phyloP scores from a whole-genome alignment of 2,888 invertebrate genomes.

The Cactoblastis cactorum region DNA sequence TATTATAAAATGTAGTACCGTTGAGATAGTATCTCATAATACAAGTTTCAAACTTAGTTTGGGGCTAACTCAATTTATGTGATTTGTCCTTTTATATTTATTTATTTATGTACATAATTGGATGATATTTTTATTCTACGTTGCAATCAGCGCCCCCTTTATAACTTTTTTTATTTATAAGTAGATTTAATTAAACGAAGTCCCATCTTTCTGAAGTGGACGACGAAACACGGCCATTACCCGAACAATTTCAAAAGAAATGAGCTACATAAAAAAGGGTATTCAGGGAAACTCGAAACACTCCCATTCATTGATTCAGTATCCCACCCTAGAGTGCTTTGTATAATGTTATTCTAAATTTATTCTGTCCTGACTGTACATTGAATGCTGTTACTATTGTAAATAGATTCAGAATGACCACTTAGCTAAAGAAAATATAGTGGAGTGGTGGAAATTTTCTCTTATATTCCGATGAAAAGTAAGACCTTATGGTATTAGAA shows the following conservation, averaged over 20 bases:
- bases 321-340: constrained; percentile 51
- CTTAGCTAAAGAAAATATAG: constrained; percentile 13
- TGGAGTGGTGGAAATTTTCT: too few relatives aligned
- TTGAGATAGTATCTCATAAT: too few relatives aligned
- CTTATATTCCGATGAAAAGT: too few relatives aligned
- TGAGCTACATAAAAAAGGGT: constrained; percentile 10
- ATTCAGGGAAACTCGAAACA: constrained; percentile 23
- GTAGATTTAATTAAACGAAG: not conserved
- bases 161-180: too few relatives aligned
- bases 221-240: not conserved
- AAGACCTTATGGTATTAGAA: too few relatives aligned
- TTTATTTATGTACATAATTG: too few relatives aligned
- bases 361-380: constrained; percentile 47
- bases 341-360: constrained; percentile 57
- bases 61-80: too few relatives aligned
- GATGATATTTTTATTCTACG: too few relatives aligned
- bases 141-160: too few relatives aligned
- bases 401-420: constrained; percentile 37
- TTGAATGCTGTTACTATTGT: constrained; percentile 56
- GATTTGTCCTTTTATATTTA: too few relatives aligned
- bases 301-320: constrained; percentile 49
- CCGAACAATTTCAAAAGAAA: not conserved
- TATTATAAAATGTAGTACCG: too few relatives aligned
- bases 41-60: too few relatives aligned
- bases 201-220: not conserved